phyloP scores from a whole-genome alignment of 2,888 invertebrate species.

The Vanessa cardui region DNA sequence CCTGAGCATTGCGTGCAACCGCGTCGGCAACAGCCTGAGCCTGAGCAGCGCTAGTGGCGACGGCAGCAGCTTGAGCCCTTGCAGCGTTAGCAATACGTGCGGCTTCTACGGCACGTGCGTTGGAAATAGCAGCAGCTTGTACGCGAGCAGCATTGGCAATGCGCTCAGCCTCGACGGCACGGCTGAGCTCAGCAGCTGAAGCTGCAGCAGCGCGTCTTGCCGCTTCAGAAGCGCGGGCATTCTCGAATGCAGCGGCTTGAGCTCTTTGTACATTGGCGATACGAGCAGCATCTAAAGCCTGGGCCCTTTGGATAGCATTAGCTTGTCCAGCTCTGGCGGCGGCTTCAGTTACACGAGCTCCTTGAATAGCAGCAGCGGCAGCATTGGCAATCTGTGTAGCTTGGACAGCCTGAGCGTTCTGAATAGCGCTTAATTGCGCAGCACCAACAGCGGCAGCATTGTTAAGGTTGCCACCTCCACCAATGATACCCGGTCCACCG shows the following conservation, averaged over 20 bases:
- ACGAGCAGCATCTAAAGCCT: conserved; percentile 71
- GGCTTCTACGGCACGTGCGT: conserved; percentile 72
- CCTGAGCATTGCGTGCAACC: conserved; percentile 65
- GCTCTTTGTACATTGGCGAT: conserved; percentile 73
- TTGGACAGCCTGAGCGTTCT: conserved; percentile 75
- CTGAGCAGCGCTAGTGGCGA: conserved; percentile 64
- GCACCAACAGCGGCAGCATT: conserved; percentile 72
- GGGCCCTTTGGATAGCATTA: conserved; percentile 73
- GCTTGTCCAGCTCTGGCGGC: conserved; percentile 71
- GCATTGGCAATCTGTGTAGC: conserved; percentile 72
- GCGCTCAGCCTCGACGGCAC: conserved; percentile 65
- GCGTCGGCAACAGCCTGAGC: conserved; percentile 68
- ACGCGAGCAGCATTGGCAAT: conserved; percentile 72
- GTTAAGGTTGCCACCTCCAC: conserved; percentile 61
- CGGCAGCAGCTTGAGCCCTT: conserved; percentile 62
- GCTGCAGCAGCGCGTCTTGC: conserved; percentile 68
- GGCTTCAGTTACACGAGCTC: conserved; percentile 70
- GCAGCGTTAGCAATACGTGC: conserved; percentile 72
- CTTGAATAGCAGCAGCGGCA: conserved; percentile 74
- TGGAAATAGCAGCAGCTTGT: conserved; percentile 72
- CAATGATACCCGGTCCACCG: conserved; percentile 31
- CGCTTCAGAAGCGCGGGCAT: conserved; percentile 71
- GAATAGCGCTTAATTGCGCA: conserved; percentile 74
- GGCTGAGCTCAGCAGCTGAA: conserved; percentile 59
- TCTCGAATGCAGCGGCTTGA: conserved; percentile 74